A percentile compares a stretch with the other conserved stretches of the same genome.
These are phyloP conservation scores for Babyrousa celebensis DNA, from an alignment of 2,797 vertebrate genomes.

Conservation along the genomic window DNA sequence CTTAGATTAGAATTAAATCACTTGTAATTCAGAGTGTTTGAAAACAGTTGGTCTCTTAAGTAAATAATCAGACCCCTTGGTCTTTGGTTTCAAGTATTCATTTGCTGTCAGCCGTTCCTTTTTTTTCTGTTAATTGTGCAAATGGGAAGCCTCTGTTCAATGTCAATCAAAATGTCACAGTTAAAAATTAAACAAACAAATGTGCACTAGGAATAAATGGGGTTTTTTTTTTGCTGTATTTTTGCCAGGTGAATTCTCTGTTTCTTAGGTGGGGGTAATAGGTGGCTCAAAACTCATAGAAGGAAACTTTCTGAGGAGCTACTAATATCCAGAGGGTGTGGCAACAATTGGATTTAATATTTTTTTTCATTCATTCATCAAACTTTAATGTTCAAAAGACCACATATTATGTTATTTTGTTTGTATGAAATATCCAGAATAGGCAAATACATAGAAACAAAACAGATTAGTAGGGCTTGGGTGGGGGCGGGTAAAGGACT, in stretches of 20 bases:
- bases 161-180: slow-evolving; percentile 63
- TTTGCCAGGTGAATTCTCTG: slow-evolving; percentile 40
- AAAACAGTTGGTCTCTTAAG: slow-evolving; percentile 64
- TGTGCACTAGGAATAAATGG: background rate
- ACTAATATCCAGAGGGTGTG: background rate
- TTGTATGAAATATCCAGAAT: background rate
- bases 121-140: slow-evolving; percentile 2
- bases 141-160: slow-evolving; percentile 43
- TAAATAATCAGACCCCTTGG: slow-evolving; percentile 67
- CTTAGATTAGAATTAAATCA: slow-evolving; percentile 66
- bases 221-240: background rate
- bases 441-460: slow-evolving; percentile 9
- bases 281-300: background rate
- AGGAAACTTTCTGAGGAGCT: background rate
- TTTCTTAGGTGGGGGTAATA: background rate
- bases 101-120: slow-evolving; percentile 60
- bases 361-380: slow-evolving; percentile 7
- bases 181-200: slow-evolving; percentile 55
- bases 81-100: slow-evolving; percentile 56
- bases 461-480: background rate
- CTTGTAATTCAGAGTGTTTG: slow-evolving; percentile 67
- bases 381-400: slow-evolving; percentile 1
- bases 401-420: background rate
- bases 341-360: slow-evolving; percentile 14
- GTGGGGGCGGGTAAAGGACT: too few species aligned